Conservation (phyloP, 2,113 vertebrate genomes). For the Pterocles gutturalis region DNA sequence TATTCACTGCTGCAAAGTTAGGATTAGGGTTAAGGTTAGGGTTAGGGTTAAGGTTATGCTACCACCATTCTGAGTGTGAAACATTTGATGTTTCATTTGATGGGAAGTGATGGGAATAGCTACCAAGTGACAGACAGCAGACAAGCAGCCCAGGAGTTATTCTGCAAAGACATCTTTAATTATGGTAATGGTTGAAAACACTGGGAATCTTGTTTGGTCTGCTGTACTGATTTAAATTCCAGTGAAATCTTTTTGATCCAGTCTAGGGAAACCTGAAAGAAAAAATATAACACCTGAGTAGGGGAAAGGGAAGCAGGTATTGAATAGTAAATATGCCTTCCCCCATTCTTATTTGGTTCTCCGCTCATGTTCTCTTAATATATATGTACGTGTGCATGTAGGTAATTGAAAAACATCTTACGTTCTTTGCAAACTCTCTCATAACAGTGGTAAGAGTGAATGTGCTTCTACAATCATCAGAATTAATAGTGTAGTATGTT, state of each 20-base stretch:
- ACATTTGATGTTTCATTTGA: background rate
- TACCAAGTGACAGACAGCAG: background rate
- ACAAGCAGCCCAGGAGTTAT: background rate
- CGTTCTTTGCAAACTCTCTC: background rate
- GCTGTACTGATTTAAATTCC: background rate
- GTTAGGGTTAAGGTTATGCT: background rate
- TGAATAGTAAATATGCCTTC: background rate
- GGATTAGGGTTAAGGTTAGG: background rate
- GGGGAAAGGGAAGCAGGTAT: background rate
- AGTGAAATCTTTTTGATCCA: background rate
- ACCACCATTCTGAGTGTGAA: background rate
- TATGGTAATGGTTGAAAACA: constrained; percentile 25
- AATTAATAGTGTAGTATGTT: background rate
- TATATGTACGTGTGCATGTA: background rate
- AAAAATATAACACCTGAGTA: background rate
- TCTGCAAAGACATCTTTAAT: constrained; percentile 30
- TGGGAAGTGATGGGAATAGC: background rate
- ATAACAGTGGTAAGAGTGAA: background rate
- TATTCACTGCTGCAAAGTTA: background rate
- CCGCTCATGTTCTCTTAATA: background rate
- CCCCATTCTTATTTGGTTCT: background rate
- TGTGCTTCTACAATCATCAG: background rate
- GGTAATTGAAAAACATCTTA: background rate
- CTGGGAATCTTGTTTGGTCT: background rate
- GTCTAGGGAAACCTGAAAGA: background rate